Evolutionary conservation across 2,113 vertebrate species (phyloP).

Genomic region (Alectura lathami): DNA sequence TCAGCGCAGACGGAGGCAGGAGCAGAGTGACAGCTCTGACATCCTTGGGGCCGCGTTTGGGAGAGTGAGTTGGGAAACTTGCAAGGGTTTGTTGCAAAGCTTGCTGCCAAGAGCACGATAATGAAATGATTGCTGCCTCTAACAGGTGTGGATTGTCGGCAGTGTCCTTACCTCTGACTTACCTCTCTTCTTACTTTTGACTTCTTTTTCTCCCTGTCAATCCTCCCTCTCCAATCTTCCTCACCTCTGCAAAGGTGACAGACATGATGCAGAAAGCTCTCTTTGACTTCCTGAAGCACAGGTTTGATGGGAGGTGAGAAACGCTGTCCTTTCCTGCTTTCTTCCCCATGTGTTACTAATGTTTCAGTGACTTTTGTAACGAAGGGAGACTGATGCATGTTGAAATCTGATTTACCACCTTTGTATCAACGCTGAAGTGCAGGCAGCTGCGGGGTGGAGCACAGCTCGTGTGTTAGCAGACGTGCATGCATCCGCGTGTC

Average conservation of each 20-base stretch:
- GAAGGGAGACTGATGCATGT: constrained; percentile 2
- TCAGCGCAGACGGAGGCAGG: not conserved
- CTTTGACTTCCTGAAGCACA: constrained; percentile 99
- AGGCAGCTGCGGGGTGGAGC: not conserved
- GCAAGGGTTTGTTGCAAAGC: not conserved
- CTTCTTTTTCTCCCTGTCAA: constrained; percentile 65
- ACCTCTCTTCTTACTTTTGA: constrained; percentile 62
- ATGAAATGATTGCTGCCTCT: not conserved
- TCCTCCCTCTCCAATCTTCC: constrained; percentile 63
- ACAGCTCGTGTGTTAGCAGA: not conserved
- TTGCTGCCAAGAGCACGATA: not conserved
- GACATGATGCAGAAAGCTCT: constrained; percentile 99
- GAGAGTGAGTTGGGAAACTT: not conserved
- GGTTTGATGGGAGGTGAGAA: constrained; percentile 98
- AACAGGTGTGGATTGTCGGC: not conserved
- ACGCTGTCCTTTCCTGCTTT: constrained; percentile 63
- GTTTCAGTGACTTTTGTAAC: not conserved
- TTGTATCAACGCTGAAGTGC: not conserved
- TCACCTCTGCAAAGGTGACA: constrained; percentile 88
- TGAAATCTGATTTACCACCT: not conserved
- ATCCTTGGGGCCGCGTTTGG: not conserved
- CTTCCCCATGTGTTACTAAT: not conserved
- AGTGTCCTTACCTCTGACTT: constrained; percentile 17
- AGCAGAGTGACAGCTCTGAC: not conserved
- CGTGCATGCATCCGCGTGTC: not conserved